Evolutionary conservation across 2,113 vertebrate species (phyloP).

Genomic region (Chloebia gouldiae): DNA sequence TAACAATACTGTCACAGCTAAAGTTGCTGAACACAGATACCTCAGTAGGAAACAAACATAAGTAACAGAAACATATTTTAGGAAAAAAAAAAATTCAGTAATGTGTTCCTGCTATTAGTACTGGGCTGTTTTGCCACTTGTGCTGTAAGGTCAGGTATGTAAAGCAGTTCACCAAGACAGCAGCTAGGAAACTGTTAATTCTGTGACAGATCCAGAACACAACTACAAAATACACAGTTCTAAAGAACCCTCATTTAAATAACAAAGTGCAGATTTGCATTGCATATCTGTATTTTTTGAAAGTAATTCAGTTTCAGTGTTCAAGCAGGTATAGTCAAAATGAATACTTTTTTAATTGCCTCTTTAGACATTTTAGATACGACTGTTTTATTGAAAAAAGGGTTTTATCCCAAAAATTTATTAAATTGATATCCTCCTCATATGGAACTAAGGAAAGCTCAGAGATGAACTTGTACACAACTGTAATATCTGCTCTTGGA

Average conservation of each 20-base stretch:
- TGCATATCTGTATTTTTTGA: background rate
- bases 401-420: accelerated
- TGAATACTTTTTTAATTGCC: background rate
- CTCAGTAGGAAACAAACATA: background rate
- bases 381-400: background rate
- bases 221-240: background rate
- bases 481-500: background rate
- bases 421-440: background rate
- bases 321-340: background rate
- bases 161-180: background rate
- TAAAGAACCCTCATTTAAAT: background rate
- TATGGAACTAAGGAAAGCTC: background rate
- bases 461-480: background rate
- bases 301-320: background rate
- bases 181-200: background rate
- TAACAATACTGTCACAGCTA: background rate
- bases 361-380: background rate
- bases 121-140: background rate
- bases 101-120: background rate
- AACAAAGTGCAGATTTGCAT: background rate
- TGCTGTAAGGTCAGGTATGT: background rate
- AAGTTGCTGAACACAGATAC: background rate
- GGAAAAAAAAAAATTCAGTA: background rate
- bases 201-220: background rate
- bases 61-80: background rate